These are phyloP conservation scores for Pollenia griseotomentosa DNA, from an alignment of 2,888 invertebrate genomes.

Conservation along the genomic window DNA sequence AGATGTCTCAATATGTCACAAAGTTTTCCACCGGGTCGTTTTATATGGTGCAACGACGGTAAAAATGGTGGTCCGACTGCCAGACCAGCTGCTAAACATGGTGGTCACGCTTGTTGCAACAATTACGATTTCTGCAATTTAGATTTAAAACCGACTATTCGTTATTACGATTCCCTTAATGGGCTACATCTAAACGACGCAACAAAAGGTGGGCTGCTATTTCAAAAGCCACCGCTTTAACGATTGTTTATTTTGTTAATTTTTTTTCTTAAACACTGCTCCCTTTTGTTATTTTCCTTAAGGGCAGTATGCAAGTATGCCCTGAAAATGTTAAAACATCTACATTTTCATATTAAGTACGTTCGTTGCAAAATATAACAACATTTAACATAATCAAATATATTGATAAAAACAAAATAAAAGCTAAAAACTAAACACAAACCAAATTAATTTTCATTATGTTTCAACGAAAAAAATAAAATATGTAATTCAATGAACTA, in stretches of 20 bases:
- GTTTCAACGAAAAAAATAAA: conserved; percentile 46
- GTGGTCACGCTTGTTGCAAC: conserved; percentile 83
- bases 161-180: conserved; percentile 78
- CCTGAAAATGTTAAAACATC: conserved; percentile 60
- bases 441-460: conserved; percentile 28
- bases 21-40: conserved; percentile 83
- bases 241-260: conserved; percentile 49
- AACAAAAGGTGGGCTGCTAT: conserved; percentile 70
- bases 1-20: conserved; percentile 83
- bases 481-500: conserved; percentile 43
- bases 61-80: conserved; percentile 82
- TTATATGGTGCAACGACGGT: conserved; percentile 84
- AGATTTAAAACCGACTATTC: conserved; percentile 84
- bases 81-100: conserved; percentile 81
- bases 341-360: conserved; percentile 51
- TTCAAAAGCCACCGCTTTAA: conserved; percentile 70
- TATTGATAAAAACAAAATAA: conserved; percentile 19
- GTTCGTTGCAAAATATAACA: conserved; percentile 53
- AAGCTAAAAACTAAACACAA: conserved; percentile 49
- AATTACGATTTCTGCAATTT: conserved; percentile 83
- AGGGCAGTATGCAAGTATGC: conserved; percentile 65
- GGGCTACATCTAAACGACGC: conserved; percentile 73
- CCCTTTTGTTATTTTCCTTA: conserved; percentile 58
- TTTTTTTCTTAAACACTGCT: conserved; percentile 55
- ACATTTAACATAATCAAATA: conserved; percentile 47